Percentiles rank a stretch among this genome's conserved stretches.
These are phyloP conservation scores for Lichenostomus cassidix DNA, from an alignment of 2,113 vertebrate species.

Conservation along the genomic window DNA sequence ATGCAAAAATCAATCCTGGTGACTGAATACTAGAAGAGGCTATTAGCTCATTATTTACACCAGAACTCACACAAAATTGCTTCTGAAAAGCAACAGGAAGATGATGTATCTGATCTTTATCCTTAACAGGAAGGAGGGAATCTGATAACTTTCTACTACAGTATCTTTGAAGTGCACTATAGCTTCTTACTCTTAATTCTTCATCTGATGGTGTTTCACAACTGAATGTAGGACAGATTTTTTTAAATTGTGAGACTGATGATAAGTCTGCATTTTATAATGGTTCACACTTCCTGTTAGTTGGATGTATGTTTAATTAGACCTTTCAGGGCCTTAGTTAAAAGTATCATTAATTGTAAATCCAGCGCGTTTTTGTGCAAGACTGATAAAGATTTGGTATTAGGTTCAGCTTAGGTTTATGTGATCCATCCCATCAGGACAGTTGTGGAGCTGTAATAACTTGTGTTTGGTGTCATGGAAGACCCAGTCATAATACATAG, in stretches of 20 bases:
- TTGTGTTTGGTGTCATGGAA: not conserved
- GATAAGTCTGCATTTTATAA: not conserved
- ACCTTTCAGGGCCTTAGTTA: not conserved
- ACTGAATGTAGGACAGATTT: not conserved
- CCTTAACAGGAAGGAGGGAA: constrained; percentile 29
- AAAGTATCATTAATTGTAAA: not conserved
- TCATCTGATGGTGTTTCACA: not conserved
- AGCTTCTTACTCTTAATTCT: not conserved
- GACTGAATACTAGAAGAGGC: not conserved
- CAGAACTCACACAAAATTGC: not conserved
- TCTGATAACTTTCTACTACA: constrained; percentile 14
- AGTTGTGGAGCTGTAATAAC: not conserved
- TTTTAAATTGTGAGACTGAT: not conserved
- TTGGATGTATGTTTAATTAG: not conserved
- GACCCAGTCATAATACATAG: not conserved
- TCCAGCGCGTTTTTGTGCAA: not conserved
- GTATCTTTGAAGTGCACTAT: not conserved
- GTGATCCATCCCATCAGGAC: not conserved
- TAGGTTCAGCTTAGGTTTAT: not conserved
- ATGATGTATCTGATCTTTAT: not conserved
- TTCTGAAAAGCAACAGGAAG: constrained; percentile 34
- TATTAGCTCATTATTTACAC: not conserved
- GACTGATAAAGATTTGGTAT: not conserved
- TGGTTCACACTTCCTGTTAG: not conserved
- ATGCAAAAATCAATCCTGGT: not conserved